Base-by-base conservation (phyloP, 2,113 vertebrate genomes). In the Sturnus vulgaris region DNA sequence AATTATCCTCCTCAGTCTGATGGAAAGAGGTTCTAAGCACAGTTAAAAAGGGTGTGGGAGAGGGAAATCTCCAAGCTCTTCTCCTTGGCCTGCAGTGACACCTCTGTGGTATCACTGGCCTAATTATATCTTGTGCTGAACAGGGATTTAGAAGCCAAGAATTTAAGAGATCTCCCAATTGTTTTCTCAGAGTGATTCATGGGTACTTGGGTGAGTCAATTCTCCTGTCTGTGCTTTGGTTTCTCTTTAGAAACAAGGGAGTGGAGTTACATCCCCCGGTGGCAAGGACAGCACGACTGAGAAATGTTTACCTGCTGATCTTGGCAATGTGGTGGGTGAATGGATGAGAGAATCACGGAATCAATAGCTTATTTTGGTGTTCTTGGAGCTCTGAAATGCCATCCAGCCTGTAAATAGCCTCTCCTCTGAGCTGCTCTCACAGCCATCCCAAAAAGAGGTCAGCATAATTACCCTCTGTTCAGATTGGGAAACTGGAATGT, bases 181-280 rank as follows among this genome's bases (percentile, higher is more conserved):
- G 94, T 88, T 96, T 93, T 96, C 79, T 84, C 44, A 68, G 85
- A 57, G 66, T 94, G 95, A 93, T 92, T 95, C 96, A 94, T 15
- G 90, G 82, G 66, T 65, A 42, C 55, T 40, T 17, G 86, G 68
- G 75, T 94, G 93, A 86, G 86, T 86, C 90, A 94, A 77, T 83
- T 70, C 63, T 65, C 50, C 66, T 63, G 73, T 50, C 91, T 90
- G 87, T 77, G 93, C 90, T 92, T 80, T 86, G 76, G 52, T 83
- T 96, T 88, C 72, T 88, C 85, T 83, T 81, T 70, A 81, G 88
- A 91, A 92, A 94, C 95, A 27, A 2, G 42, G 80, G 63, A 82
- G 39, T 24, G 57, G 84, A 35, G 66, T 85, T 71, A 61, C 88
- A 81, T 73, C 69, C 65, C 44, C 61, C 18, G 47, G 20, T 75